Base-by-base conservation (phyloP, 1,140 invertebrate species). In the Leguminivora glycinivorella region DNA sequence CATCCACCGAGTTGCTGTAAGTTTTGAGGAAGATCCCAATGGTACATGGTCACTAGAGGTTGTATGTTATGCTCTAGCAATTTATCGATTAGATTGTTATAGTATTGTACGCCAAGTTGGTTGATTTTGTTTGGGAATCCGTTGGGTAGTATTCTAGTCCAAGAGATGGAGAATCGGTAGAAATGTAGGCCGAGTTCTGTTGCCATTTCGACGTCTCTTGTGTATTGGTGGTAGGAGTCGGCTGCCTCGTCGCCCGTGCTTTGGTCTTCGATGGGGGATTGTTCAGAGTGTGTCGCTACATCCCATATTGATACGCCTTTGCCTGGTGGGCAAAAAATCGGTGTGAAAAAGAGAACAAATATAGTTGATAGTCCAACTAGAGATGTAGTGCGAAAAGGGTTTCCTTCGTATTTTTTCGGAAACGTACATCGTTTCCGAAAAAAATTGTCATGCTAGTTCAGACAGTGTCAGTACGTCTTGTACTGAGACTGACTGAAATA, bases 91-190 rank as follows among this genome's bases (percentile, higher is more conserved):
- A 95, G 71, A 38, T 92, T 90, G 72, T 93, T 93, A 76, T 95
- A 95, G 71, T 94, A 95, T 22, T 92, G 83, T 1, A 95, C 86
- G 31, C 94, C 94, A 5, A 85, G 75, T 58, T 89, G 81, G 77
- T 94, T 95, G 6, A 95, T 83, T 0, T 88, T 74, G 60, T 92
- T 87, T 25, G 89, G 77, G 52, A 92, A 93, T 34, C 94, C 94
- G 29, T 86, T 89, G 2, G 95, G 94, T 43, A 95, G 83, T 2
- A 95, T 92, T 17, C 95, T 79, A 1, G 94, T 71, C 95, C 95
- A 95, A 1, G 94, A 93, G 31, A 95, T 81, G 0, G 94, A 95
- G 83, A 95, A 95, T n/a, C 94, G 86, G 76, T 95, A 95, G 56
- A 92, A 88, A 63, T 92, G 80, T 0, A 93, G 82, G 29, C 88